Base-by-base conservation (phyloP, 1,140 invertebrate genomes). In the Zaprionus inermis region DNA sequence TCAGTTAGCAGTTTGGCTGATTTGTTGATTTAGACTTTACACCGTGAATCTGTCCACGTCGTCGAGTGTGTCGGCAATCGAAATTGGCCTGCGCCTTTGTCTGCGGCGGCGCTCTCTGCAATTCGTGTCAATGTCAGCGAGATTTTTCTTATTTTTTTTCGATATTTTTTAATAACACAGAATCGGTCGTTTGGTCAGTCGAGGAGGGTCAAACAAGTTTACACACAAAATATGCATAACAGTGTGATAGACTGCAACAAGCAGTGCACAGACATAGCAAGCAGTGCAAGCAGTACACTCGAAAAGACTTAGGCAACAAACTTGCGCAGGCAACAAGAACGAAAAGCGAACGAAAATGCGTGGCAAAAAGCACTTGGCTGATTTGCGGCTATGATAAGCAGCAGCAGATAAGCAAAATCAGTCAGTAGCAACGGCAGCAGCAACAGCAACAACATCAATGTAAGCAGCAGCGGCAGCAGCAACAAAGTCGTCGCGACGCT, bases 81-180 rank as follows among this genome's bases (percentile, higher is more conserved):
- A 57, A 74, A 74, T 72, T 60, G 70, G 63, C 56, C 36, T 38
- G 36, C 67, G 60, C 65, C 71, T 67, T 56, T 61, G 44, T 69
- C 59, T 54, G 56, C 24, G 24, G 3, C 24, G 5, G 3, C 24
- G 24, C 24, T 24, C 41, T 71, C 57, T 72, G 77, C 83, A 88
- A 88, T 88, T 88, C 84, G 83, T 88, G 83, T 88, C 83, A 88
- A 88, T 88, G 83, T 88, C 83, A 88, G 83, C 83, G 55, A 88
- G 79, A 88, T 89, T 83, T 78, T 41, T 66, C 64, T 70, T 61
- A 69, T 66, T 56, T 67, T 63, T 54, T 74, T 49, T 36, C 61
- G 38, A 16, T 63, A 24, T 20, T 58, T 71, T 51, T 60, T 49
- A 57, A 60, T 24, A 57, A 22, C 16, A 38, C 38, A 34, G 36